Conservation (phyloP, 1,140 invertebrate species). For the Cherax quadricarinatus region DNA sequence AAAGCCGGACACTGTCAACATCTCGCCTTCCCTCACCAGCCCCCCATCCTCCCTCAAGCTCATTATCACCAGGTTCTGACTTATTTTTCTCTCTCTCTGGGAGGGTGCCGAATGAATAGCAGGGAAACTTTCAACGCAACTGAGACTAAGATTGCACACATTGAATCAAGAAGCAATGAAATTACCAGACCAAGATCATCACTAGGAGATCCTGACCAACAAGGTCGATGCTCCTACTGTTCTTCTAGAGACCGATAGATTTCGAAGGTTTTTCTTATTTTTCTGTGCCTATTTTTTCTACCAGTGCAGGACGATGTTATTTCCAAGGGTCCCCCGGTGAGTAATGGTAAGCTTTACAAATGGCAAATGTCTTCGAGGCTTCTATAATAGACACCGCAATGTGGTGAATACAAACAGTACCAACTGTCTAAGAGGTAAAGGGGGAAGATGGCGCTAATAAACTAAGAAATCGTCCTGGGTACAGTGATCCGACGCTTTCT, state of each 20-base stretch:
- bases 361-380: constrained; percentile 16
- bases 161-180: not conserved
- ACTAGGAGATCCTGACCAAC: not conserved
- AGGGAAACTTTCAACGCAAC: not conserved
- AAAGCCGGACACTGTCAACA: not conserved
- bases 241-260: not conserved
- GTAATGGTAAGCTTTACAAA: constrained; percentile 23
- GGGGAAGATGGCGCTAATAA: constrained; percentile 21
- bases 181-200: not conserved
- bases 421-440: too few species aligned
- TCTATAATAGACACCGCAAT: constrained; percentile 16
- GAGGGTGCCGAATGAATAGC: not conserved
- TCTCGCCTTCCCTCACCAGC: too few species aligned
- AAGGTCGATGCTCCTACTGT: not conserved
- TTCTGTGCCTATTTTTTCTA: not conserved
- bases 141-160: not conserved
- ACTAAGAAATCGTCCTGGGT: too few species aligned
- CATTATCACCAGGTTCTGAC: constrained; percentile 52
- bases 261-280: not conserved
- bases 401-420: not conserved
- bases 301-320: too few species aligned
- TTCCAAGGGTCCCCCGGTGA: not conserved
- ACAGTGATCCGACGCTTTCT: too few species aligned
- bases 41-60: not conserved
- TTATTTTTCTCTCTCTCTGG: constrained; percentile 35